Percentiles rank a stretch among this genome's conserved stretches.
Conservation (phyloP, 2,113 vertebrate species). For the Chamaetylas fuelleborni region DNA sequence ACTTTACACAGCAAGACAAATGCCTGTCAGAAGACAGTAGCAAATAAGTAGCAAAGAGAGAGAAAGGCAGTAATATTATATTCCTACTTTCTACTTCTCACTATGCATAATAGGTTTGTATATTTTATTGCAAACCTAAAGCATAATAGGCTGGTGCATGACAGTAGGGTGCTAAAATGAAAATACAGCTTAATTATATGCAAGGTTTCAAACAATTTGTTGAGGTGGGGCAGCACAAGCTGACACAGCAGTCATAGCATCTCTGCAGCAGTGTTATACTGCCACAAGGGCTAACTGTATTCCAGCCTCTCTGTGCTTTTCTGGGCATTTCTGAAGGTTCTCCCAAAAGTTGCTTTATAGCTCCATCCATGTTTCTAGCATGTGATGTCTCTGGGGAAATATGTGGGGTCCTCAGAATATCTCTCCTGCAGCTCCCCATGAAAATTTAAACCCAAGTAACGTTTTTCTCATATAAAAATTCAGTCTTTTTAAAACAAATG, state of each 20-base stretch:
- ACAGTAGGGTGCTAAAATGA: constrained; percentile 28
- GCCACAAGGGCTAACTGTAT: neutral
- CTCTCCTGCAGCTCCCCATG: neutral
- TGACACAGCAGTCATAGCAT: neutral
- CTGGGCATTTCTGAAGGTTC: neutral
- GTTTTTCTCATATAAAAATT: neutral
- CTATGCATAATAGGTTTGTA: neutral
- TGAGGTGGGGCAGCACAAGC: neutral
- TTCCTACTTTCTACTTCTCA: neutral
- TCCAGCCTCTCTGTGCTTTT: neutral
- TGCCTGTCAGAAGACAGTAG: neutral
- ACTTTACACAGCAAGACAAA: constrained; percentile 14
- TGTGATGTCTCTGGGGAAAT: neutral
- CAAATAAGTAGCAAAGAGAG: neutral
- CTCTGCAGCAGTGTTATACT: neutral
- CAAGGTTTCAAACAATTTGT: constrained; percentile 7
- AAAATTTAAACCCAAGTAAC: neutral
- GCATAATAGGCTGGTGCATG: constrained; percentile 3
- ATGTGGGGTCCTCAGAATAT: neutral
- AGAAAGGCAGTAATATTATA: neutral
- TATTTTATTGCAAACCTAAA: constrained; percentile 30
- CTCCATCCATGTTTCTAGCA: neutral
- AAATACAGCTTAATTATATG: constrained; percentile 53
- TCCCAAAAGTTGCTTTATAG: neutral
- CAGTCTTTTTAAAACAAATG: neutral